Conservation (phyloP, 2,797 vertebrate genomes). For the Graptemys geographica region DNA sequence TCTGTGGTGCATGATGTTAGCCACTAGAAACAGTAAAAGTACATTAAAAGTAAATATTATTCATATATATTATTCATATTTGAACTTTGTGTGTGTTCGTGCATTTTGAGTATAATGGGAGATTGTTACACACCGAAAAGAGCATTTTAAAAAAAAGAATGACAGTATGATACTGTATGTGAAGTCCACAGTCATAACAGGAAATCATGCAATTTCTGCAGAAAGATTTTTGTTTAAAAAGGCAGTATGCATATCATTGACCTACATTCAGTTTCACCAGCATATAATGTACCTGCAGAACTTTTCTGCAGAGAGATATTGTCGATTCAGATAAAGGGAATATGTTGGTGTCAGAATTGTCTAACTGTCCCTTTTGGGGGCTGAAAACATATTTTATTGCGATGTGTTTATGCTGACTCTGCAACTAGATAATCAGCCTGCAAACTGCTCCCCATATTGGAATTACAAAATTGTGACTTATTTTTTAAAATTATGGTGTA, state of each 20-base stretch:
- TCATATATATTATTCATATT: neutral
- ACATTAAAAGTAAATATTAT: conserved; percentile 27
- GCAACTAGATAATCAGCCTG: conserved; percentile 68
- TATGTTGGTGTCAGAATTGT: conserved; percentile 68
- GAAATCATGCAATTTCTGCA: conserved; percentile 78
- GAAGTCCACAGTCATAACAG: conserved; percentile 76
- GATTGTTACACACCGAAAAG: conserved; percentile 16
- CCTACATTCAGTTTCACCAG: conserved; percentile 79
- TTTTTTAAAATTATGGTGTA: conserved; percentile 53
- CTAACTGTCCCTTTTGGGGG: conserved; percentile 59
- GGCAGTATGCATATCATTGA: conserved; percentile 79
- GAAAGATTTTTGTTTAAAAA: conserved; percentile 74
- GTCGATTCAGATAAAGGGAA: conserved; percentile 69
- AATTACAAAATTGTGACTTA: conserved; percentile 11
- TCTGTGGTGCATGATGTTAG: neutral
- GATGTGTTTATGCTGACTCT: conserved; percentile 63
- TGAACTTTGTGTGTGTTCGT: neutral
- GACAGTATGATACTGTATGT: conserved; percentile 35
- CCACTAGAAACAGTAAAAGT: conserved; percentile 14
- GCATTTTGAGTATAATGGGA: conserved; percentile 17
- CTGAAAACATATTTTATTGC: conserved; percentile 63
- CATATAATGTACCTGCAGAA: conserved; percentile 73
- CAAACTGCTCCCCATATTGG: conserved; percentile 28
- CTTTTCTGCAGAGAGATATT: conserved; percentile 65
- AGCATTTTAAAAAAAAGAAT: neutral